Evolutionary conservation across 2,797 vertebrate species (phyloP), one percentile per base, ranked within the genome.

Genomic region (Mormyrus hasselquistii): DNA sequence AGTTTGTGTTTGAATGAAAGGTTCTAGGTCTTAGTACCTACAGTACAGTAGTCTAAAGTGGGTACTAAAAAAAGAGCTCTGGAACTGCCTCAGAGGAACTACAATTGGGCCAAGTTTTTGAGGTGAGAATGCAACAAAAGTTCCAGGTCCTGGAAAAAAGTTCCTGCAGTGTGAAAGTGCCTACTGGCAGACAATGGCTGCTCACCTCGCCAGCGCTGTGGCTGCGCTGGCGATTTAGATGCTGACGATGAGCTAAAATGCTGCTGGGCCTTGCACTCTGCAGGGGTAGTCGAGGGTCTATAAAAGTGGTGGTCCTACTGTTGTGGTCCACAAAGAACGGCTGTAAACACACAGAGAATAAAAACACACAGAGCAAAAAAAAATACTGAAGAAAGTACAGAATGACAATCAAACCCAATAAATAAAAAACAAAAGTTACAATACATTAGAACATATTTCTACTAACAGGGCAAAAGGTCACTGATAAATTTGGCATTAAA

Each of bases 311-410:
- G 59, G 98, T 97, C 49, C 98, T 97, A 91, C 98, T 98, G 92
- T 99, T 99, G 95, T 99, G 98, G 94, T 99, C 98, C 9, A 99
- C 98, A 84, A 99, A 99, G 93, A 99, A 99, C 7, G 98, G 96
- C 98, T 99, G 92, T 88, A 88, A 38, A 85, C 69, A 85, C 29
- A 84, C 29, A 59, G 9, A 49, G 53, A 4, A 89, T 29, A 89
- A 5, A 34, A 9, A 84, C 76, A 73, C 25, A 47, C 1, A 82
- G 38, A n/a, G 41, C 4, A 82, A 41, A 16, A 34, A 34, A 34
- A 79, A 79, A 79, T 47, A 41, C 16, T 7, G 73, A 79, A 14
- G 29, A 38, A 38, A 47, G 76, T n/a, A 82, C 5, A 9, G 1
- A 41, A 82, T 73, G 34, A 73, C 29, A 73, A 38, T 73, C 65